phyloP scores from a whole-genome alignment of 2,797 vertebrate genomes.

The Coluber constrictor region DNA sequence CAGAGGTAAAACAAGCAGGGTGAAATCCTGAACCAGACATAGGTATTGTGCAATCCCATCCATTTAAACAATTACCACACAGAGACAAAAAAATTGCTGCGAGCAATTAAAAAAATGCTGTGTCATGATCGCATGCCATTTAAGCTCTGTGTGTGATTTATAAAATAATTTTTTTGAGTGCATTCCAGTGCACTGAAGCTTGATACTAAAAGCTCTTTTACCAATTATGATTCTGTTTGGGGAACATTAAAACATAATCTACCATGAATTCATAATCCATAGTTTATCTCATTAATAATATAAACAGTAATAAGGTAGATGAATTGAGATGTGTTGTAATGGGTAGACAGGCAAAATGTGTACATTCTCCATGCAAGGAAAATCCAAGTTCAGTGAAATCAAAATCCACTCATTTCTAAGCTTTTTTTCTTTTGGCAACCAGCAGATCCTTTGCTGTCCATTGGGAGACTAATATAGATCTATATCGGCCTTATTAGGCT shows the following conservation, averaged over 20 bases:
- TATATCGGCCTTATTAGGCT: too few species aligned
- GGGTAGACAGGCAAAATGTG: neutral
- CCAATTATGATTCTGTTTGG: slow-evolving; percentile 64
- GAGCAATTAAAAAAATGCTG: slow-evolving; percentile 8
- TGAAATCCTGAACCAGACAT: neutral
- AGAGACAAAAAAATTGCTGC: neutral
- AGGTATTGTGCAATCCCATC: fast-evolving
- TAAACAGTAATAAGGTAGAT: slow-evolving; percentile 39
- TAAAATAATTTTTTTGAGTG: slow-evolving; percentile 54
- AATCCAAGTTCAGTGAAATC: neutral
- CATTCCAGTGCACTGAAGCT: slow-evolving; percentile 54
- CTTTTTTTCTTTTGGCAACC: too few species aligned
- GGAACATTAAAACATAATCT: slow-evolving; percentile 64
- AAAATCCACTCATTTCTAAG: too few species aligned
- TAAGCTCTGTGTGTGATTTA: slow-evolving; percentile 48
- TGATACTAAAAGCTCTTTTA: slow-evolving; percentile 62
- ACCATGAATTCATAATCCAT: slow-evolving; percentile 62
- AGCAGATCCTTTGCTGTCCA: too few species aligned
- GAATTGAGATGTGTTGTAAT: slow-evolving; percentile 13
- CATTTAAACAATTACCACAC: neutral
- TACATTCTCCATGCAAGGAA: neutral
- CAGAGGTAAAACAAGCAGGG: fast-evolving
- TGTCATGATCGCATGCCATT: slow-evolving; percentile 36
- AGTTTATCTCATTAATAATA: slow-evolving; percentile 56
- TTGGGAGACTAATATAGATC: too few species aligned